A percentile compares a stretch with the other conserved stretches of the same genome.
phyloP scores from a whole-genome alignment of 1,140 invertebrate genomes.

The Ceratitis capitata region DNA sequence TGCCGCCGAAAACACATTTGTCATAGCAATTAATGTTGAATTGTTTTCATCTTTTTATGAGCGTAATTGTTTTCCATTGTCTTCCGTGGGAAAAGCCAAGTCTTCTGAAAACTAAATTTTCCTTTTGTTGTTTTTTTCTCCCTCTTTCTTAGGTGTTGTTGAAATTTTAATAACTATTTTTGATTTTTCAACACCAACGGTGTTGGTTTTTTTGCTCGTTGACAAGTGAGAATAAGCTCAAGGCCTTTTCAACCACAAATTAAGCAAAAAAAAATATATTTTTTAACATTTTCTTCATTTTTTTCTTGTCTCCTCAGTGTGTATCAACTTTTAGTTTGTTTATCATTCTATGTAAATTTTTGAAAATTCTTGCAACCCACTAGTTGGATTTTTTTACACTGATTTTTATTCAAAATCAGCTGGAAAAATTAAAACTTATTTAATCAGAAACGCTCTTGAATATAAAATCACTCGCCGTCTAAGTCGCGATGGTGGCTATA shows the following conservation, averaged over 20 bases:
- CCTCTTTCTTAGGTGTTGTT: background rate
- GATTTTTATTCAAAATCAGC: too few relatives aligned
- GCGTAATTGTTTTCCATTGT: background rate
- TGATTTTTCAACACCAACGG: slow-evolving; percentile 15
- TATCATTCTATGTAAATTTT: too few relatives aligned
- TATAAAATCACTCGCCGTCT: too few relatives aligned
- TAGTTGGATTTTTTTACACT: too few relatives aligned
- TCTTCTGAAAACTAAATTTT: background rate
- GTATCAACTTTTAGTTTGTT: too few relatives aligned
- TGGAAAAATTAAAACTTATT: too few relatives aligned
- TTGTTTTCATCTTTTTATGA: background rate
- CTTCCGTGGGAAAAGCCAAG: background rate
- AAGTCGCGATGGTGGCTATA: too few relatives aligned
- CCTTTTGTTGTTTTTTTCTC: background rate
- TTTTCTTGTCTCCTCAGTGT: too few relatives aligned
- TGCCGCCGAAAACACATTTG: background rate
- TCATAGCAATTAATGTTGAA: background rate
- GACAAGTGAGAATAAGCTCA: background rate
- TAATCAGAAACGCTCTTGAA: too few relatives aligned
- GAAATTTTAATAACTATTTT: slow-evolving; percentile 21
- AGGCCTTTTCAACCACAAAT: background rate
- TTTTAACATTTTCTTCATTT: too few relatives aligned
- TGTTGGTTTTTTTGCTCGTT: background rate
- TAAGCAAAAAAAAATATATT: background rate
- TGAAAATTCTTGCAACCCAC: too few relatives aligned